Percentiles rank a stretch among this genome's conserved stretches.
These are phyloP conservation scores for Actinia equina DNA, from an alignment of 64 coral and sea anemone genomes.

Conservation along the genomic window DNA sequence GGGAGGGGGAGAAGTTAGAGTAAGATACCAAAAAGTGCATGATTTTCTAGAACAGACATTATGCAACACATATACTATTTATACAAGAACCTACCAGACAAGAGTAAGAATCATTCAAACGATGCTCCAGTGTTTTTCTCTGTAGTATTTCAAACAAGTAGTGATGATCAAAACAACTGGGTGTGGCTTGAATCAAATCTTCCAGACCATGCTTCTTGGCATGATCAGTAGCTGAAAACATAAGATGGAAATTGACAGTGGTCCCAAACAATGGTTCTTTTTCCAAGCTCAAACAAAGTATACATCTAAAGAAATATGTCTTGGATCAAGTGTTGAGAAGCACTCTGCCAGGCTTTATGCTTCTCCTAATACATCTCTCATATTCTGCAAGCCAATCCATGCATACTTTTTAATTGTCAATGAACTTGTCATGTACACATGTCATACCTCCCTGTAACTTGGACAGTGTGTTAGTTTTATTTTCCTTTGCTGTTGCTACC, in stretches of 20 bases:
- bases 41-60: too few species aligned
- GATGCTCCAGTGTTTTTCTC: conserved; percentile 71
- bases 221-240: conserved; percentile 67
- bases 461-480: conserved; percentile 59
- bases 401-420: too few species aligned
- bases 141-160: conserved; percentile 86
- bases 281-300: too few species aligned
- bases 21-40: too few species aligned
- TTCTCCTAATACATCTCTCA: too few species aligned
- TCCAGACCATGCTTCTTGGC: conserved; percentile 93
- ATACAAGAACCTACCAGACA: conserved; percentile 67
- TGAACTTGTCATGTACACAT: neutral
- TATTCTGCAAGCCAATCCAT: too few species aligned
- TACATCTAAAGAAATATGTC: too few species aligned
- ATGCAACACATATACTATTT: too few species aligned
- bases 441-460: conserved; percentile 75
- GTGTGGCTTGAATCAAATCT: conserved; percentile 90
- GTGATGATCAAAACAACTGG: conserved; percentile 82
- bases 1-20: neutral
- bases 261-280: too few species aligned
- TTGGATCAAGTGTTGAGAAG: too few species aligned
- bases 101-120: conserved; percentile 91
- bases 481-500: conserved; percentile 60
- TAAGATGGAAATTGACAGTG: neutral
- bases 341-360: too few species aligned